These are phyloP conservation scores for Brachyhypopomus gauderio DNA, from an alignment of 2,113 vertebrate species.

Conservation along the genomic window DNA sequence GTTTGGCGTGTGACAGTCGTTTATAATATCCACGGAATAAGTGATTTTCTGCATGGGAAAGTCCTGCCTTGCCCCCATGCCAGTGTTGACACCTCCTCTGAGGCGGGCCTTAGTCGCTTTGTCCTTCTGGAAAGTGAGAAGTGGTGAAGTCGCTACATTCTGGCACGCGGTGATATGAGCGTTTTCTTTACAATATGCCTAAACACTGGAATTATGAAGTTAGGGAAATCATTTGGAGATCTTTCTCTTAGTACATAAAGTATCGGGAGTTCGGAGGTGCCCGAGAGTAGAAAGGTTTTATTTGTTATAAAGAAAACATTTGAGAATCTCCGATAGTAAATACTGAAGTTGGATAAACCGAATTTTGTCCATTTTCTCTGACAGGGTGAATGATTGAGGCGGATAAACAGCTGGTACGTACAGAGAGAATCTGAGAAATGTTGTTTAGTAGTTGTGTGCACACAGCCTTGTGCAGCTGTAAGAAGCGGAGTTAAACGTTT, in stretches of 20 bases:
- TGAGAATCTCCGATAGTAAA: not conserved
- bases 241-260: not conserved
- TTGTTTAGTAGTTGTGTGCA: not conserved
- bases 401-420: not conserved
- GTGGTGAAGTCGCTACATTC: not conserved
- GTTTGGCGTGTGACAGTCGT: too few relatives aligned
- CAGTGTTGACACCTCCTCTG: not conserved
- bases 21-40: too few relatives aligned
- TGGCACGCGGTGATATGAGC: not conserved
- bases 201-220: not conserved
- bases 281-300: not conserved
- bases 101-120: not conserved
- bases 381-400: not conserved
- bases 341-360: not conserved
- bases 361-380: not conserved
- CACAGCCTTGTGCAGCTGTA: not conserved
- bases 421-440: not conserved
- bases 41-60: not conserved
- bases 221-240: not conserved
- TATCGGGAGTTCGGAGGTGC: not conserved
- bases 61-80: not conserved
- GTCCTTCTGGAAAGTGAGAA: not conserved
- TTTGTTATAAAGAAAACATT: not conserved
- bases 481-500: not conserved
- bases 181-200: not conserved